Percentiles rank a stretch among this genome's conserved stretches.
phyloP scores from a whole-genome alignment of 1,140 invertebrate species.

The Zaprionus tsacasi region DNA sequence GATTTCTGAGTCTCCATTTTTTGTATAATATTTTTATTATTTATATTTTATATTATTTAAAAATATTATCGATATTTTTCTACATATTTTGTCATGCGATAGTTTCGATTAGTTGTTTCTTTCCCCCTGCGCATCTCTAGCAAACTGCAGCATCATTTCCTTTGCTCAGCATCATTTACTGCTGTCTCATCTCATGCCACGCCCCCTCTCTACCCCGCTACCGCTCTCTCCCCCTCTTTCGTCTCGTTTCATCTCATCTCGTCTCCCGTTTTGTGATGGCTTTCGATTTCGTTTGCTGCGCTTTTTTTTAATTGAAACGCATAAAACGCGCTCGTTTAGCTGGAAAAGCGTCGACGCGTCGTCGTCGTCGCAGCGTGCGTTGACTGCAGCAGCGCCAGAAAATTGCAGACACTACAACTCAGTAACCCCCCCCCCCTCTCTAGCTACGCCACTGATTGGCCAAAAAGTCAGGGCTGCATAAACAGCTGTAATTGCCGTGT shows the following conservation, averaged over 20 bases:
- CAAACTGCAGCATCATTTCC: conserved; percentile 47
- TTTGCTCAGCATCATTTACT: conserved; percentile 53
- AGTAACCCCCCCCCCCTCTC: background rate
- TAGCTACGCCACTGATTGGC: background rate
- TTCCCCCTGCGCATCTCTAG: background rate
- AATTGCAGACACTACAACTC: conserved; percentile 4
- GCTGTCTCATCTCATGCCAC: conserved; percentile 23
- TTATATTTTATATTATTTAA: background rate
- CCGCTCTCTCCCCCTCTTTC: background rate
- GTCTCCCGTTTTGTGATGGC: conserved; percentile 28
- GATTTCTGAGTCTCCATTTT: no score
- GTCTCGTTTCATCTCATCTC: conserved; percentile 9
- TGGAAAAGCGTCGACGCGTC: background rate
- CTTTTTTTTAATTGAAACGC: conserved; percentile 80
- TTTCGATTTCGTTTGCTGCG: conserved; percentile 68
- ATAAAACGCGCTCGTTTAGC: conserved; percentile 60
- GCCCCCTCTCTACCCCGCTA: conserved; percentile 1
- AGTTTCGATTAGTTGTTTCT: background rate
- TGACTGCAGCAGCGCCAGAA: conserved; percentile 1
- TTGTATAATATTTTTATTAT: no score
- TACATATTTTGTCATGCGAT: no score
- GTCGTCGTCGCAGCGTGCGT: background rate
- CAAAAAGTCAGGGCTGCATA: conserved; percentile 14
- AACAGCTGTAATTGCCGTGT: conserved; percentile 66
- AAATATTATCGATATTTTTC: background rate